These are phyloP conservation scores for Cephalotes varians DNA, from an alignment of 2,888 invertebrate genomes.

Conservation along the genomic window DNA sequence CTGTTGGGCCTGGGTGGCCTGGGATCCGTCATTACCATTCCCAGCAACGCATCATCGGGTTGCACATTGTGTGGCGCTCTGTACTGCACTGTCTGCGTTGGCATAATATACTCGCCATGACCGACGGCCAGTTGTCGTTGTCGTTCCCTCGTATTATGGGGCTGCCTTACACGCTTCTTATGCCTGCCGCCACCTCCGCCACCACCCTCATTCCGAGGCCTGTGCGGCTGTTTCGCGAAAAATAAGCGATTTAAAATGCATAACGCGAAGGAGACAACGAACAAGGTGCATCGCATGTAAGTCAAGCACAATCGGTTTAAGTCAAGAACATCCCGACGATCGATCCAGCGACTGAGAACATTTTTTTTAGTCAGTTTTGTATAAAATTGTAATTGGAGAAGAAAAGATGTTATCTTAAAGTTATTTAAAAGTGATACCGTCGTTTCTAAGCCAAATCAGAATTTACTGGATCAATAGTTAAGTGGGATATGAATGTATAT, in stretches of 20 bases:
- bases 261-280: slow-evolving; percentile 11
- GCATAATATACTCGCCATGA: slow-evolving; percentile 95
- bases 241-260: slow-evolving; percentile 49
- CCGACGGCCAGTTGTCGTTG: slow-evolving; percentile 94
- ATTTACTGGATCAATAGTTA: slow-evolving; percentile 68
- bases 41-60: slow-evolving; percentile 86
- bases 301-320: slow-evolving; percentile 71
- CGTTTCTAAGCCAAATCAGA: slow-evolving; percentile 1
- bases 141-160: slow-evolving; percentile 95
- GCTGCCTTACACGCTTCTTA: slow-evolving; percentile 93
- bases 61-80: slow-evolving; percentile 87
- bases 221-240: slow-evolving; percentile 86
- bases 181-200: slow-evolving; percentile 90
- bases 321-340: slow-evolving; percentile 62
- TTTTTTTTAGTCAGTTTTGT: neutral
- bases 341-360: slow-evolving; percentile 57
- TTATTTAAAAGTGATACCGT: neutral
- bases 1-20: slow-evolving; percentile 94
- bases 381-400: neutral
- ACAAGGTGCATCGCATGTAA: slow-evolving; percentile 65
- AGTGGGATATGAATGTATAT: slow-evolving; percentile 54
- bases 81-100: slow-evolving; percentile 88
- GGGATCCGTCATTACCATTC: slow-evolving; percentile 88
- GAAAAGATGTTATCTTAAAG: neutral
- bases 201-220: slow-evolving; percentile 87